These are phyloP conservation scores for Caloenas nicobarica DNA, from an alignment of 2,113 vertebrate species.

Conservation along the genomic window DNA sequence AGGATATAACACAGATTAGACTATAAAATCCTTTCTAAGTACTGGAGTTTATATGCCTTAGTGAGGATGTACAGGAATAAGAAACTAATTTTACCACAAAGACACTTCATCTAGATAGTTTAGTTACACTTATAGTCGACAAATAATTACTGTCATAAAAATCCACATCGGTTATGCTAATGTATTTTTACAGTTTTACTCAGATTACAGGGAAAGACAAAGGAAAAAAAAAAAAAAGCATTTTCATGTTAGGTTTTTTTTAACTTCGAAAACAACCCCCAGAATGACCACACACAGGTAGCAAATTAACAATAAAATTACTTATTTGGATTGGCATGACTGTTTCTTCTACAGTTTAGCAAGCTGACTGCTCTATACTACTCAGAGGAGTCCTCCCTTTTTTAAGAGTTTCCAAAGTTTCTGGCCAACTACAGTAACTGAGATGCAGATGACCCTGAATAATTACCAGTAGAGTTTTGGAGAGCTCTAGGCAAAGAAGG, in stretches of 20 bases:
- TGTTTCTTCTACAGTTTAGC: not conserved
- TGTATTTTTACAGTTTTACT: not conserved
- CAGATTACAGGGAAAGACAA: not conserved
- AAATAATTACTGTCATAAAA: not conserved
- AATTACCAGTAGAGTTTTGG: not conserved
- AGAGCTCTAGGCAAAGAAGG: not conserved
- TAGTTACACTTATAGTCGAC: not conserved
- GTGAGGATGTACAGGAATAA: not conserved
- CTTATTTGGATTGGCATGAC: not conserved
- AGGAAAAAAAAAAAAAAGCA: fast-evolving
- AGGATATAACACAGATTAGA: not conserved
- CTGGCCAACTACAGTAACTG: not conserved
- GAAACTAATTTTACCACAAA: not conserved
- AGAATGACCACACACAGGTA: not conserved
- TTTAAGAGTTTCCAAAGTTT: not conserved
- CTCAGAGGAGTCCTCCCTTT: not conserved
- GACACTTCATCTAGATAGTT: not conserved
- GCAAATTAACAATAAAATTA: not conserved
- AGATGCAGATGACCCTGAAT: not conserved
- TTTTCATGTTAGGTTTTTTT: not conserved
- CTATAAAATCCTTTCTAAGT: not conserved
- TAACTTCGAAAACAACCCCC: not conserved
- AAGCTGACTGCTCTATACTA: not conserved
- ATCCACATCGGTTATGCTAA: not conserved
- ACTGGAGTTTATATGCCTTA: not conserved